phyloP scores from a whole-genome alignment of 2,888 invertebrate species.

The Sympetrum striolatum region DNA sequence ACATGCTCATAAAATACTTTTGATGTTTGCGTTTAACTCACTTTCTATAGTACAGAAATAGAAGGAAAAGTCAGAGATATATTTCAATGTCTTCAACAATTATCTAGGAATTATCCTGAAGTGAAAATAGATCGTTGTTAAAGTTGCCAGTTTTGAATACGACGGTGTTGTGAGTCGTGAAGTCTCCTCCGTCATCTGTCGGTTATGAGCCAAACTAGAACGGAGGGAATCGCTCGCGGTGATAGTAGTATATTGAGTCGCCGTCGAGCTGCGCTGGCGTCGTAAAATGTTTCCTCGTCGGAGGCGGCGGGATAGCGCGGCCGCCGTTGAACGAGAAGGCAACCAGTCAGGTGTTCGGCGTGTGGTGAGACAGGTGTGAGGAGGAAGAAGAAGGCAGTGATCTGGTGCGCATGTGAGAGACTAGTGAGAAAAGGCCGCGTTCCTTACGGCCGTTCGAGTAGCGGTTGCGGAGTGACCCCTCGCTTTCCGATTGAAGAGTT shows the following conservation, averaged over 20 bases:
- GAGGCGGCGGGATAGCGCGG: constrained; percentile 19
- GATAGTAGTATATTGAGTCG: not conserved
- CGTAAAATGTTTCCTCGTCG: not conserved
- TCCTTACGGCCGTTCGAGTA: constrained; percentile 7
- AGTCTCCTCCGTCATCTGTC: not conserved
- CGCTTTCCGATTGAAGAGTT: not conserved
- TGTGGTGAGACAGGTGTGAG: not conserved
- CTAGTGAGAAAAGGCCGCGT: constrained; percentile 7
- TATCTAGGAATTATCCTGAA: too few species aligned
- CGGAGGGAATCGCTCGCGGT: not conserved
- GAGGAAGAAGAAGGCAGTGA: not conserved
- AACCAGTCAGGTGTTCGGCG: constrained; percentile 23
- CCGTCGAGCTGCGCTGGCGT: not conserved
- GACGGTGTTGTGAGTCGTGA: too few species aligned
- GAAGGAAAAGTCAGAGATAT: too few species aligned
- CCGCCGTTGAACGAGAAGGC: constrained; percentile 14
- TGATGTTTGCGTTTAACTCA: too few species aligned
- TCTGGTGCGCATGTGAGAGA: constrained; percentile 22
- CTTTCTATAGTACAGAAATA: too few species aligned
- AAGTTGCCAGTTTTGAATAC: too few species aligned
- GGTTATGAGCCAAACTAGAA: not conserved
- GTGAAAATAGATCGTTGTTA: too few species aligned
- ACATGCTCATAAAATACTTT: too few species aligned
- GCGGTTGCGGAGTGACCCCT: constrained; percentile 1
- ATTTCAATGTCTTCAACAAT: too few species aligned